Base-by-base conservation (phyloP, 2,113 vertebrate genomes). In the Plecotus auritus region DNA sequence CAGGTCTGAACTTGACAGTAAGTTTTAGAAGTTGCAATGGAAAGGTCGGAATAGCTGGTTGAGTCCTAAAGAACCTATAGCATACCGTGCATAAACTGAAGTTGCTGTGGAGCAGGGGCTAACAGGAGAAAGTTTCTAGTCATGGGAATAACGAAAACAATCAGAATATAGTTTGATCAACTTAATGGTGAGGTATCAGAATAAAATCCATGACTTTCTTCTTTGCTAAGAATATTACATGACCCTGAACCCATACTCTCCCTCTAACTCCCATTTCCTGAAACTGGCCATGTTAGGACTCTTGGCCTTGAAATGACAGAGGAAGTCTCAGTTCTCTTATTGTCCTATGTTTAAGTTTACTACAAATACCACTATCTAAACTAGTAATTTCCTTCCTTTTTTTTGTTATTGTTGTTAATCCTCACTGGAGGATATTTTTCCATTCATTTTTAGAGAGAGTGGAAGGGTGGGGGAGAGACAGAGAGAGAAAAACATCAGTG, bases 241-340 rank as follows among this genome's bases (percentile, higher is more conserved):
- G 54, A 2, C 1, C 8, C 9, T 35, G 23, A 80, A 66, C 49
- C 10, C 23, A 47, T 16, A 9, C 2, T 40, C 17, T 49, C 5
- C 20, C 16, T 23, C 13, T 0, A 4, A 1, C 2, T 16, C n/a
- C 9, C 64, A 16, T 90, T 90, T 70, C 23, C n/a, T 1, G 1
- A 51, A 20, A 42, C 30, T 69, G 6, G 8, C 18, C 32, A 1
- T 3, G 5, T 30, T 26, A 47, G n/a, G 35, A 26, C 5, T 26
- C 18, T 42, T 35, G 64, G 1, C 2, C 22, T 76, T 73, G 23
- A 20, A 0, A 7, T 95, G 88, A 77, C 14, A 7, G 9, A 26
- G 16, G 28, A 28, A 0, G 0, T 47, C 20, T 20, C 56, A 4
- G n/a, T 8, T 42, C 4, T 23, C 12, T 73, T 26, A 47, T 2